phyloP scores from a whole-genome alignment of 2,797 vertebrate genomes.

The Sus cebifrons region DNA sequence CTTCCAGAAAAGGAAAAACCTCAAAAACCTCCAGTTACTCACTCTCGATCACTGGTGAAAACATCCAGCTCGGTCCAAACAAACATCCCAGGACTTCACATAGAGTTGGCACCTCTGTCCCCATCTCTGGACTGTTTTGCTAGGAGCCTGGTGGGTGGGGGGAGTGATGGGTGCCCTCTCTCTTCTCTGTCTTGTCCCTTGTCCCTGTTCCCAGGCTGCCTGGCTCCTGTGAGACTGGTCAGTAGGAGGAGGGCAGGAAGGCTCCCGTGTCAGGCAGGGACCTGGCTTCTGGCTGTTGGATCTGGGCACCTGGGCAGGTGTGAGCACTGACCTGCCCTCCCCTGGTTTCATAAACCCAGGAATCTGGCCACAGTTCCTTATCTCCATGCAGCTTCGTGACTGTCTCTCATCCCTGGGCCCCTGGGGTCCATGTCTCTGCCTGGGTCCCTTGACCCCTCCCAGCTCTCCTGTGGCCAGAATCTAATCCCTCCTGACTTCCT shows the following conservation, averaged over 20 bases:
- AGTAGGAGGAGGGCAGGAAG: background rate
- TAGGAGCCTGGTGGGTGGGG: background rate
- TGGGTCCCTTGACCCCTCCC: background rate
- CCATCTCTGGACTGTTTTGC: background rate
- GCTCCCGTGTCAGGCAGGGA: too few relatives aligned
- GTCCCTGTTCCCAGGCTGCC: fast-evolving
- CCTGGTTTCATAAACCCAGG: background rate
- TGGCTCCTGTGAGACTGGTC: too few relatives aligned
- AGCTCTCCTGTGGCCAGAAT: background rate
- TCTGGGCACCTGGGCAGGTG: too few relatives aligned
- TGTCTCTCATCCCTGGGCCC: background rate
- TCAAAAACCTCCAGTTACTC: background rate
- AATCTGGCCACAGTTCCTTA: background rate
- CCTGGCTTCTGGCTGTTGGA: too few relatives aligned
- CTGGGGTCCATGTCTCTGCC: background rate
- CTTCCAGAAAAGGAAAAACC: background rate
- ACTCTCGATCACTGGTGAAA: background rate
- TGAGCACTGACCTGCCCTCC: background rate
- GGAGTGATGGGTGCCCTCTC: background rate
- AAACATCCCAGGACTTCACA: background rate
- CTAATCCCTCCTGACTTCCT: background rate
- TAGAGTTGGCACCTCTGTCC: too few relatives aligned
- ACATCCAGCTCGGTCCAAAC: background rate
- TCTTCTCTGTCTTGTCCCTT: too few relatives aligned
- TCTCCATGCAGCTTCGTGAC: background rate